Conservation (phyloP, 2,797 vertebrate genomes). For the Kryptolebias ocellatus region DNA sequence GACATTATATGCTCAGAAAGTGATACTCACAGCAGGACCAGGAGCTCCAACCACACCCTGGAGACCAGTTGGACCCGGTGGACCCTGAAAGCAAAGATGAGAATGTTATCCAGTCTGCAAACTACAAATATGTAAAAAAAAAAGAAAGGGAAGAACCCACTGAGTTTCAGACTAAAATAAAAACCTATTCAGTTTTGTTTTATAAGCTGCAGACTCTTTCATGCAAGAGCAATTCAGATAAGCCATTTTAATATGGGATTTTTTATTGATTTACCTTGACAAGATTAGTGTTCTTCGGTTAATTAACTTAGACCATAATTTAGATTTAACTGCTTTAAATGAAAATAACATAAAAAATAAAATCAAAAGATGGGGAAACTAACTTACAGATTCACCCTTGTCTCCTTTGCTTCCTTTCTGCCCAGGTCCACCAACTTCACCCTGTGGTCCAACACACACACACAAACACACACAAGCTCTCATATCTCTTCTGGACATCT, state of each 20-base stretch:
- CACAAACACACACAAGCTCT: constrained; percentile 61
- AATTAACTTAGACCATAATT: constrained; percentile 17
- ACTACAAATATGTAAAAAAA: too few species aligned
- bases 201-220: constrained; percentile 16
- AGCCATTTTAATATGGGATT: constrained; percentile 18
- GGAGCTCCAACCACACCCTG: constrained; percentile 96
- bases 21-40: constrained; percentile 93
- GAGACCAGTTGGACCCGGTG: constrained; percentile 90
- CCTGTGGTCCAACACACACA: constrained; percentile 81
- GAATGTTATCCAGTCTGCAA: not conserved
- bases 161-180: constrained; percentile 9
- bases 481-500: constrained; percentile 46
- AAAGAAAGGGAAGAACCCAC: not conserved
- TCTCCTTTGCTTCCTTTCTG: constrained; percentile 98
- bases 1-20: not conserved
- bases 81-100: constrained; percentile 83
- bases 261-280: constrained; percentile 33
- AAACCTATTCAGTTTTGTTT: constrained; percentile 19
- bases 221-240: constrained; percentile 18
- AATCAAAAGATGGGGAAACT: not conserved
- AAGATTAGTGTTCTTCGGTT: constrained; percentile 15
- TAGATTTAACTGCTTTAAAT: constrained; percentile 1
- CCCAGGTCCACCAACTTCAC: constrained; percentile 97
- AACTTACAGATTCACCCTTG: constrained; percentile 96
- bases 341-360: constrained; percentile 8